Percentiles rank a stretch among this genome's conserved stretches.
Conservation (phyloP, 2,113 vertebrate genomes). For the Gadus macrocephalus region DNA sequence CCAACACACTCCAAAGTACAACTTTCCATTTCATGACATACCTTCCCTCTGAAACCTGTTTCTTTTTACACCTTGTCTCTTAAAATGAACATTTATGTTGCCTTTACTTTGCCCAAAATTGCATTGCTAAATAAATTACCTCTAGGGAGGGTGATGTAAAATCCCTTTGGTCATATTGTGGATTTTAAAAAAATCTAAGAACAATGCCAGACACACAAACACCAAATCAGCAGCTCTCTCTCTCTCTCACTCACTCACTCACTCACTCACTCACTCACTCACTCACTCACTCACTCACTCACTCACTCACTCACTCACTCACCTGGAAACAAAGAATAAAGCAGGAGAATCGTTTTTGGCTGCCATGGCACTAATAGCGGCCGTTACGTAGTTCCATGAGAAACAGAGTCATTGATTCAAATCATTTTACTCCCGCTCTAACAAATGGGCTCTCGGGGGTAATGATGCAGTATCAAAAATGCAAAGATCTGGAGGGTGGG, state of each 20-base stretch:
- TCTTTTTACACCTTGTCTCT: too few relatives aligned
- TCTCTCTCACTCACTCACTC: background rate
- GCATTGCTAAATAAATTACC: too few relatives aligned
- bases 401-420: conserved; percentile 41
- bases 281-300: background rate
- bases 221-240: background rate
- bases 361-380: conserved; percentile 46
- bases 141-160: too few relatives aligned
- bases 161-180: too few relatives aligned
- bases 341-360: conserved; percentile 48
- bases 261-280: conserved; percentile 23
- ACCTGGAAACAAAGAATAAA: conserved; percentile 25
- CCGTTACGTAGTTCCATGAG: conserved; percentile 44
- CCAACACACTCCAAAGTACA: too few relatives aligned
- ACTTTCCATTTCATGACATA: too few relatives aligned
- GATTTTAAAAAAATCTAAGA: too few relatives aligned
- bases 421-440: conserved; percentile 45
- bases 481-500: conserved; percentile 8
- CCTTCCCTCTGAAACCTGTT: too few relatives aligned
- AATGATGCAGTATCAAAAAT: conserved; percentile 47
- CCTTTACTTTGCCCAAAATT: too few relatives aligned
- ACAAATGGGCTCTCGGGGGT: conserved; percentile 53
- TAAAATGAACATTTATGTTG: too few relatives aligned
- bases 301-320: conserved; percentile 19
- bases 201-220: too few relatives aligned